Evolutionary conservation across 1,140 invertebrate genomes (phyloP).

Genomic region (Coptotermes formosanus): DNA sequence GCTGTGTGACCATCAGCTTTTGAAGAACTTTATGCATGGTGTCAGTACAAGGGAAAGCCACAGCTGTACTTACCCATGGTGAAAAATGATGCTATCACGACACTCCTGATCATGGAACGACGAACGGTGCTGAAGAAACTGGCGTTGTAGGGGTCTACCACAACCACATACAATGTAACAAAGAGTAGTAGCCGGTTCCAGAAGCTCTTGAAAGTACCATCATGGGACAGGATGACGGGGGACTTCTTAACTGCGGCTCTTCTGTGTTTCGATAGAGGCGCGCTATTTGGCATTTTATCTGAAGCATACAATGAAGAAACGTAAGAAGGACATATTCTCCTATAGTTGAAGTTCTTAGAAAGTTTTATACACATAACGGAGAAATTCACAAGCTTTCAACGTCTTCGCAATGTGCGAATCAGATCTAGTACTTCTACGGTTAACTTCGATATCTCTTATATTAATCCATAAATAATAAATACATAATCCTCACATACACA

Average conservation of each 20-base stretch:
- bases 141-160: conserved; percentile 97
- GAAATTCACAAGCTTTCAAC: too few species aligned
- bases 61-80: conserved; percentile 75
- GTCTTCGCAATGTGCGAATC: too few species aligned
- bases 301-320: too few species aligned
- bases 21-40: too few species aligned
- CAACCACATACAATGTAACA: conserved; percentile 97
- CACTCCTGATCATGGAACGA: conserved; percentile 85
- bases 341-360: too few species aligned
- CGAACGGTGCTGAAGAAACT: conserved; percentile 83
- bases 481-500: too few species aligned
- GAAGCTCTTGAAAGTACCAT: conserved; percentile 96
- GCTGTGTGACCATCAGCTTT: too few species aligned
- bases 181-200: conserved; percentile 99
- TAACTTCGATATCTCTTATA: too few species aligned
- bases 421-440: too few species aligned
- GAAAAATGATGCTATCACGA: conserved; percentile 92
- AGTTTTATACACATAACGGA: too few species aligned
- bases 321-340: too few species aligned
- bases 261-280: conserved; percentile 94
- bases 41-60: not conserved
- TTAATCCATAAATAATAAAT: too few species aligned
- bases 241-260: conserved; percentile 91
- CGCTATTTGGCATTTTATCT: conserved; percentile 75
- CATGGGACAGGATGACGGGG: conserved; percentile 92